A percentile compares a stretch with the other conserved stretches of the same genome.
These are phyloP conservation scores for Lasioglossum calceatum DNA, from an alignment of 2,888 invertebrate species.

Conservation along the genomic window DNA sequence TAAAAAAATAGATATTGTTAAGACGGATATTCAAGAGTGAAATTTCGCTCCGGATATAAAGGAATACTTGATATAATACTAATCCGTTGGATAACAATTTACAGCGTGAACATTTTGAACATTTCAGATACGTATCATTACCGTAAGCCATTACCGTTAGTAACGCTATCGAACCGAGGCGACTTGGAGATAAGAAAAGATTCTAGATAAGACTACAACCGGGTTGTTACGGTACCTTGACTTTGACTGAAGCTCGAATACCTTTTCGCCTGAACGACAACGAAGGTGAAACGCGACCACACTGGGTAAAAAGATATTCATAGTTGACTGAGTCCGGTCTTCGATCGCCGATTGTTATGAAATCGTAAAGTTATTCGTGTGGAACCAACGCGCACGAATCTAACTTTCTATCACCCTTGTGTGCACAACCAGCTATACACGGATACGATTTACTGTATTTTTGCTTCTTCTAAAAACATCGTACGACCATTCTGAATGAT, in stretches of 20 bases:
- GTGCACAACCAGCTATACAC: not conserved
- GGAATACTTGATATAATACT: not conserved
- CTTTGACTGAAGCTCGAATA: not conserved
- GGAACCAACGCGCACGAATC: not conserved
- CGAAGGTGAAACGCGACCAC: slow-evolving; percentile 8
- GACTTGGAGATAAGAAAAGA: not conserved
- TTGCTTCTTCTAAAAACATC: not conserved
- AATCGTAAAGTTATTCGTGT: not conserved
- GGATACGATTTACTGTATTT: not conserved
- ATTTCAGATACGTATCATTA: too few relatives aligned
- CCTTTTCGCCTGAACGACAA: not conserved
- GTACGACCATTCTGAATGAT: not conserved
- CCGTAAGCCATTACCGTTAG: too few relatives aligned
- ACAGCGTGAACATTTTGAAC: not conserved
- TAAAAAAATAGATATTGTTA: too few relatives aligned
- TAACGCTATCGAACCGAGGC: not conserved
- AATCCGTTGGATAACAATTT: not conserved
- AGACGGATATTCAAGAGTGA: too few relatives aligned
- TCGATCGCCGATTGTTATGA: not conserved
- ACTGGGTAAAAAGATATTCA: not conserved
- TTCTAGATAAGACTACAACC: not conserved
- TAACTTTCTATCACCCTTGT: not conserved
- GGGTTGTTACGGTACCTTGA: slow-evolving; percentile 3
- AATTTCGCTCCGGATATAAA: too few relatives aligned
- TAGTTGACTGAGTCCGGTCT: not conserved